Base-by-base conservation (phyloP, 1,140 invertebrate species). In the Charaxes varanes region DNA sequence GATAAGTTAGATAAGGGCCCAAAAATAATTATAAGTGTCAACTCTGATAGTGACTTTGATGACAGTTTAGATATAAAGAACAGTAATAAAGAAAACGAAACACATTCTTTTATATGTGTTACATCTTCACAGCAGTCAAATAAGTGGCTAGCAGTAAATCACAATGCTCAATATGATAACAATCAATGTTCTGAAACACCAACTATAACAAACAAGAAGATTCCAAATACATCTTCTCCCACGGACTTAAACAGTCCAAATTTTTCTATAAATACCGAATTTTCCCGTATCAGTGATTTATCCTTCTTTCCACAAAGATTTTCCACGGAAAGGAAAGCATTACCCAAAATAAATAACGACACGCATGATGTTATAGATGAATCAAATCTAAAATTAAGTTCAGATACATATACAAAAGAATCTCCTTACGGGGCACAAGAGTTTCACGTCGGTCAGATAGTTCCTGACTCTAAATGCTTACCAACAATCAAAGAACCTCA, bases 331-430 rank as follows among this genome's bases (percentile, higher is more conserved):
- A 64, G 57, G 33, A 86, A 86, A 56, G 32, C 62, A 7, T 33
- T 67, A 6, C 61, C 62, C 0, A 81, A 69, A 62, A 34, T 68
- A 2, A 65, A 74, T 38, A 72, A 69, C 48, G 77, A 83, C 19
- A 69, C 68, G 8, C 68, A 78, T 19, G 70, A 80, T 16, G 43
- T 78, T 5, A 51, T 69, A 13, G 69, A 84, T 13, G 65, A 78
- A 12, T 41, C 51, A 3, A 58, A 70, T 33, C 6, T 42, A 1
- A 77, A 68, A 62, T 34, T 80, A 4, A 71, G 64, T 53, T 83
- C 82, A 0, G 84, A 84, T 34, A 86, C 82, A 5, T 86, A 67
- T 34, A 83, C 77, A 3, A 86, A 85, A 62, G 77, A 85, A 10
- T 86, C 84, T 0, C 81, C 81, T 0, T 69, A 69, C 33, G 68